phyloP scores from a whole-genome alignment of 1,140 invertebrate species.

The Fopius arisanus region DNA sequence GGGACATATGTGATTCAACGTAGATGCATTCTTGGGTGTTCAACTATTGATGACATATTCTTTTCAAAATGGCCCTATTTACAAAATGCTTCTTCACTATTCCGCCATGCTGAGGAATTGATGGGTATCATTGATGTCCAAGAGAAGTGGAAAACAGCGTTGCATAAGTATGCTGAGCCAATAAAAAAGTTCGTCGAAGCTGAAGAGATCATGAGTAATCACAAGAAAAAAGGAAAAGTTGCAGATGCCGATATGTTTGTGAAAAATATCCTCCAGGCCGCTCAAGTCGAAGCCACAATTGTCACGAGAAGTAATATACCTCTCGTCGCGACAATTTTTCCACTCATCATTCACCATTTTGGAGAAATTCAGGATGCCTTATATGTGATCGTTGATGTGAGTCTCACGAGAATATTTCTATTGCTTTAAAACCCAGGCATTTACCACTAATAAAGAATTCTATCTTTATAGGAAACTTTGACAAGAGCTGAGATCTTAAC shows the following conservation, averaged over 20 bases:
- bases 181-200: background rate
- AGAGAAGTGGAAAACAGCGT: background rate
- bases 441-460: background rate
- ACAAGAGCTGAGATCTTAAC: background rate
- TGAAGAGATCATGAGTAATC: background rate
- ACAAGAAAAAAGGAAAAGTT: background rate
- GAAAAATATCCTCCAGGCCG: background rate
- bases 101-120: slow-evolving; percentile 8
- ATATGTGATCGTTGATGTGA: background rate
- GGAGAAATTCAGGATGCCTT: background rate
- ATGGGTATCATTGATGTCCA: slow-evolving; percentile 2
- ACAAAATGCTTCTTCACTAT: background rate
- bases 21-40: background rate
- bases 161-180: background rate
- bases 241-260: background rate
- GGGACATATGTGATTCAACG: slow-evolving; percentile 9
- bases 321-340: background rate
- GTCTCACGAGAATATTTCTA: no score
- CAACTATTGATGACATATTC: background rate
- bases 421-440: no score
- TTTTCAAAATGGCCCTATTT: slow-evolving; percentile 16
- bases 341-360: slow-evolving; percentile 1
- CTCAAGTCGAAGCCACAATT: background rate
- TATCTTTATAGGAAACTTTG: background rate
- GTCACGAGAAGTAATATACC: background rate